Base-by-base conservation (phyloP, 2,888 invertebrate species). In the Lasioglossum morio region DNA sequence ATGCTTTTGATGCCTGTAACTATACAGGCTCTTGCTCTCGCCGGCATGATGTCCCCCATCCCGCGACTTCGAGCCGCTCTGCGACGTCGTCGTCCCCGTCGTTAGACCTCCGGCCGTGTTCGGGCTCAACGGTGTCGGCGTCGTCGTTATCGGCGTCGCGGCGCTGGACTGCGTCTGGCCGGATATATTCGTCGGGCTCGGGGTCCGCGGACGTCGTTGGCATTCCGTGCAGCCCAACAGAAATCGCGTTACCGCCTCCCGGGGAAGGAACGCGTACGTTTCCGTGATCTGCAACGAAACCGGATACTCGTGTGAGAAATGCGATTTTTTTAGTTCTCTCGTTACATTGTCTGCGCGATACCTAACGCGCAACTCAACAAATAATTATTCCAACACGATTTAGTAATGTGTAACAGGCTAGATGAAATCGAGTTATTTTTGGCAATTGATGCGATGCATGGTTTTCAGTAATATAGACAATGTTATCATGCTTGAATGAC, bases 211-310 rank as follows among this genome's bases (percentile, higher is more conserved):
- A 93, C 97, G 97, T 94, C 98, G 97, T 94, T 98, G 98, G 95
- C 99, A 99, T 95, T 99, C 98, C 70, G 98, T 97, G 95, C 99
- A 99, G 92, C 98, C 98, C 95, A 99, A 97, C 84, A 99, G 97
- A 96, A 99, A 99, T 92, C 98, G 97, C 84, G 99, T 99, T 94
- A 99, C 99, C 76, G 99, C 99, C 96, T 99, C 99, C 82, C 99
- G 97, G 7, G 99, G 99, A 92, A 99, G 96, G 95, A 99, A 99
- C 77, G 99, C 98, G 96, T 98, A 99, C 86, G 98, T 98, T 96
- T 99, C 99, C 78, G 99, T 99, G 94, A 99, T 99, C 99, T 99
- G 97, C 84, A 96, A 96, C 94, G 94, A 53, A 81, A 76, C 10
- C n/a, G 27, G 46, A 19, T n/a, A 23, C 3, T 23, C 48, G 30